A percentile compares a stretch with the other conserved stretches of the same genome.
These are phyloP conservation scores for Labia minor DNA, from an alignment of 2,888 invertebrate genomes.

Conservation along the genomic window DNA sequence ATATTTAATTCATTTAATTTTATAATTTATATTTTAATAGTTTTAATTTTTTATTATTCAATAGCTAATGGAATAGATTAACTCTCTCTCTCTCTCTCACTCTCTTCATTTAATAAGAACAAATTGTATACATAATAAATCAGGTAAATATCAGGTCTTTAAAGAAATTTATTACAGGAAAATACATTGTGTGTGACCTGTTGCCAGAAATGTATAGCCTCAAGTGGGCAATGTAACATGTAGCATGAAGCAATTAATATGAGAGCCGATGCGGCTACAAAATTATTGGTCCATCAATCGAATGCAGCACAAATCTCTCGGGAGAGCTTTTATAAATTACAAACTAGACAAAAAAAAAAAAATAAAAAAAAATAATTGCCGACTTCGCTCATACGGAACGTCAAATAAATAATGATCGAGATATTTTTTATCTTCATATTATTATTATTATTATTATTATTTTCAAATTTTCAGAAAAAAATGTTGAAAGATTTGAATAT, in stretches of 20 bases:
- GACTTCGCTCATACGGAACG: background rate
- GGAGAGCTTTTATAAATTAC: background rate
- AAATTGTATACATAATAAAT: no score
- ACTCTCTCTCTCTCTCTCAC: no score
- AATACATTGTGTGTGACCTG: background rate
- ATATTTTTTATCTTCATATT: background rate
- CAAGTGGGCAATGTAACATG: background rate
- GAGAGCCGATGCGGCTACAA: conserved; percentile 1
- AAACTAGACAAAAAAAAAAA: background rate
- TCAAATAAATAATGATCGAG: background rate
- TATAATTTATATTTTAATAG: no score
- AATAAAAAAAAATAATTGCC: background rate
- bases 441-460: no score
- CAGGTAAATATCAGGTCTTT: background rate
- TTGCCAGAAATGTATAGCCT: background rate
- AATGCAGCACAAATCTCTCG: background rate
- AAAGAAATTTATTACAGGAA: background rate
- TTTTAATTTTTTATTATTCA: no score
- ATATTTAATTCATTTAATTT: no score
- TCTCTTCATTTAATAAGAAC: no score
- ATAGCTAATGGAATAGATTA: no score
- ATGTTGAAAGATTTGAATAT: no score
- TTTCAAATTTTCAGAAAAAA: no score
- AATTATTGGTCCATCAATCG: conserved; percentile 13
- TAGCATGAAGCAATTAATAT: background rate